Base-by-base conservation (phyloP, 2,797 vertebrate species). In the Protonibea diacanthus region DNA sequence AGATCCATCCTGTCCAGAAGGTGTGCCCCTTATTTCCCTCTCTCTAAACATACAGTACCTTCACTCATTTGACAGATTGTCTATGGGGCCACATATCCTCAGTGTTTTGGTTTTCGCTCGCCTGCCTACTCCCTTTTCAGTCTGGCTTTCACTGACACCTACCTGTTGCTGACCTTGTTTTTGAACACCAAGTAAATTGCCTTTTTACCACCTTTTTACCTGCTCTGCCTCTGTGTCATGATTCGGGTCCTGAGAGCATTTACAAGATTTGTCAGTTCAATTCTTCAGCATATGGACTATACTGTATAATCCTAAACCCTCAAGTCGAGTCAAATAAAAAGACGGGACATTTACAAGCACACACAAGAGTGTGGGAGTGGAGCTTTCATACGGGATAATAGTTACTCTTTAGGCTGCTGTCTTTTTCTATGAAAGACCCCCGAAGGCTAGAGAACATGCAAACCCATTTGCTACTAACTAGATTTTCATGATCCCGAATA, bases 401-500 rank as follows among this genome's bases (percentile, higher is more conserved):
- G 53, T 62, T 56, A 21, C 59, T 87, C 82, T 83, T 81, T 52
- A 74, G 77, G 67, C 60, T 11, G 71, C 76, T 70, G 51, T 58
- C 25, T 76, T 68, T 71, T 67, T 49, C 61, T 23, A 48, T 29
- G n/a, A 78, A 84, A 80, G 23, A 66, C 27, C 52, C 68, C 75
- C 29, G 47, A 71, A 67, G 82, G 73, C 47, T 47, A 27, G 40
- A 81, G 56, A 73, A 55, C 77, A 61, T 55, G 64, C 67, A 76
- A 71, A 59, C 51, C 33, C 21, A 17, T 82, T 82, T 78, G 29
- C 44, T 49, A 49, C 66, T 82, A 87, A 91, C 82, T 82, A 68
- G 76, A 83, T 81, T 88, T 83, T 72, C 81, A 71, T 71, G 78
- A 89, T 83, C 48, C 56, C 11, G 20, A 82, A 84, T 81, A 71